Base-by-base conservation (phyloP, 1,140 invertebrate genomes). In the Linepithema humile region DNA sequence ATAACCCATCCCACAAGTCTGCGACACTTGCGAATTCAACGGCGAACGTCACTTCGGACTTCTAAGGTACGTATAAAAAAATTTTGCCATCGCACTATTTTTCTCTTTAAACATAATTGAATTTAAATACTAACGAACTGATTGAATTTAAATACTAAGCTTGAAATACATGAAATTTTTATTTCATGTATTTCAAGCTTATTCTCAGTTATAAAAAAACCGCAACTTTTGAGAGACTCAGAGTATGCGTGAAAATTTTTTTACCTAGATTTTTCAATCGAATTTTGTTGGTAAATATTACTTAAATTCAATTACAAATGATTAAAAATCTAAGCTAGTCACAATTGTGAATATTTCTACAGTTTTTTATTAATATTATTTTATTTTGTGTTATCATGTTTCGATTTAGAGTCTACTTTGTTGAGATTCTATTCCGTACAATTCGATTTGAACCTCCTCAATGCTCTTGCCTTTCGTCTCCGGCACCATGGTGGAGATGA, bases 391-490 rank as follows among this genome's bases (percentile, higher is more conserved):
- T 29, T 48, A 5, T 62, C 32, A 38, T n/a, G 35, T 26, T 67
- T 53, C 23, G 32, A 7, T 15, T 12, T 3, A n/a, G 55, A 12
- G 23, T 29, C n/a, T 35, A 32, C 1, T 12, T 69, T 29, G 35
- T 15, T 45, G 9, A 7, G 12, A 5, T 32, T 0, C 38, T 72
- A 3, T 50, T n/a, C 64, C 53, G 20, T 82, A 70, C 43, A 92
- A 70, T 38, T 86, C 84, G 7, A 67, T 65, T 57, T 94, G 93
- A n/a, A 96, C 94, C 90, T 96, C 95, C 55, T 96, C 95, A 38
- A 95, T 86, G 23, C 88, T 93, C 80, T 93, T 95, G 3, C 95
- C 95, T 87, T 96, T 96, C 3, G 96, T 96, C 91, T 96, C 96
- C 3, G 96, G 96, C 32, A 96, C 92, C 45, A 95, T 91, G 35